Percentiles rank a stretch among this genome's conserved stretches.
Conservation (phyloP, 2,113 vertebrate species). For the Herpailurus yagouaroundi region DNA sequence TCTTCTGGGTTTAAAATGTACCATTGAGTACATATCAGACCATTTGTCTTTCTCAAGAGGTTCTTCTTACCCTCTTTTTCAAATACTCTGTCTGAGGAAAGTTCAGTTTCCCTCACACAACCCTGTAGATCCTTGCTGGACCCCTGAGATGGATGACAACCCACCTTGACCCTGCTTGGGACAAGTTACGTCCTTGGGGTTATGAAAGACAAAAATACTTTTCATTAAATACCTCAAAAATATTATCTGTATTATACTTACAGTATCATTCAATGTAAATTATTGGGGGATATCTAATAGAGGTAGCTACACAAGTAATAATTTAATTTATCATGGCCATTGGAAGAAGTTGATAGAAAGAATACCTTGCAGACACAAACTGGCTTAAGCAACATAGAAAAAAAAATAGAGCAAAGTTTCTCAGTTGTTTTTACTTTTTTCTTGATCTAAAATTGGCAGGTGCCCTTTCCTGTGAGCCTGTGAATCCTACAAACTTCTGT, state of each 20-base stretch:
- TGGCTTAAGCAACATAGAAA: background rate
- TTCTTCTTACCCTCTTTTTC: background rate
- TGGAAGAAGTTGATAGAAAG: slow-evolving; percentile 22
- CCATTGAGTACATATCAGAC: background rate
- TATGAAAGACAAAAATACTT: background rate
- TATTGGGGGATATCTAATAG: background rate
- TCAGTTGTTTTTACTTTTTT: background rate
- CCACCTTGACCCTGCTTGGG: background rate
- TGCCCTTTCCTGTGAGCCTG: background rate
- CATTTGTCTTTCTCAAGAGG: background rate
- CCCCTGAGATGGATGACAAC: background rate
- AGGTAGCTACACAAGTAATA: background rate
- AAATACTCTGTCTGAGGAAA: background rate
- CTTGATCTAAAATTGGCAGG: background rate
- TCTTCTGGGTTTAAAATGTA: background rate
- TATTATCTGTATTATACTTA: background rate
- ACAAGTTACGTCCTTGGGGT: background rate
- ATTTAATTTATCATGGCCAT: background rate
- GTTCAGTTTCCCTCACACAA: background rate
- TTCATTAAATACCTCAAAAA: background rate
- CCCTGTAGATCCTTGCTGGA: background rate
- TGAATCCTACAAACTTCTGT: background rate
- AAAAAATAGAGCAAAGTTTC: background rate
- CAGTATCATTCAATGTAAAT: background rate
- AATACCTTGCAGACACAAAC: background rate